Evolutionary conservation across 2,113 vertebrate species (phyloP), one percentile per base, ranked within the genome.

Genomic region (Thymallus thymallus): DNA sequence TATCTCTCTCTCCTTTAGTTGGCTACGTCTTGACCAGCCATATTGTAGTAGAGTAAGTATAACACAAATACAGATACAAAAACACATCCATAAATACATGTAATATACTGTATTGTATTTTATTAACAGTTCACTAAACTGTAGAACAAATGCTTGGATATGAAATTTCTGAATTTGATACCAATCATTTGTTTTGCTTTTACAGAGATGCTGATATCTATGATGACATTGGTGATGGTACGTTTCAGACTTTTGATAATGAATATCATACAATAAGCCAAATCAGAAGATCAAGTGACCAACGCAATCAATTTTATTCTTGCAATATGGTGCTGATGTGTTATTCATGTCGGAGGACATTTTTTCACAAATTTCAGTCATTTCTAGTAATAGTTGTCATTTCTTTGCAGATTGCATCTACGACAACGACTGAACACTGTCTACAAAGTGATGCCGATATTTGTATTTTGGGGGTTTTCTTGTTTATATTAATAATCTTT

Each of bases 191-290:
- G 73, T 80, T 77, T 80, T 78, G 64, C 84, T 80, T 68, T 90
- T 88, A 63, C 91, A 98, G 96, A 1, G 95, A 98, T 81, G 94
- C 91, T 64, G 96, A 98, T 26, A 98, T 98, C 86, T 98, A 98
- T 2, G 96, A 98, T 69, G 96, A 98, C 24, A 91, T 98, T 75
- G 93, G 92, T 86, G 95, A 96, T 0, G 96, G 97, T 98, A 94
- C 14, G 94, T 93, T 64, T 46, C 22, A 77, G 29, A 67, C 14
- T 22, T 10, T 22, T 41, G 35, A 12, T 41, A 41, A 41, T 41
- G 9, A 41, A 41, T 41, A 41, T 41, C 35, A 41, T 41, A 41
- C 9, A 9, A 35, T 7, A 35, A 10, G 35, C 35, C 9, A 41
- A 41, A 41, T 41, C 35, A 41, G 35, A 41, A 41, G 35, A 10